phyloP scores from a whole-genome alignment of 2,797 vertebrate genomes.

The Melanotaenia nigrans region DNA sequence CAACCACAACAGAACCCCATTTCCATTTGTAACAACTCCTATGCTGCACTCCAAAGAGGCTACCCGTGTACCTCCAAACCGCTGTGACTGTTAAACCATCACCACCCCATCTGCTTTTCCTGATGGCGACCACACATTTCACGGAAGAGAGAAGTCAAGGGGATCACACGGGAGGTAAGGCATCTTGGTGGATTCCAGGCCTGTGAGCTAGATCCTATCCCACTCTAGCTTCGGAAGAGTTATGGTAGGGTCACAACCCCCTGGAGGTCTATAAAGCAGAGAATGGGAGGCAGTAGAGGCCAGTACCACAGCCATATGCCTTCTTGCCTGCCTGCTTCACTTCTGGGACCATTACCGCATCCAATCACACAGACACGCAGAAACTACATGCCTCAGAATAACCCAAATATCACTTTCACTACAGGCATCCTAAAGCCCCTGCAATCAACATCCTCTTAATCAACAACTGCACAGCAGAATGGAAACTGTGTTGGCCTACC shows the following conservation, averaged over 20 bases:
- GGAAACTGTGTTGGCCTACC: slow-evolving; percentile 58
- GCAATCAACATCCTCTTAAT: slow-evolving; percentile 80
- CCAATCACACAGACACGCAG: slow-evolving; percentile 54
- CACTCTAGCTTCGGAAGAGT: slow-evolving; percentile 66
- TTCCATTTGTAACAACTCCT: slow-evolving; percentile 37
- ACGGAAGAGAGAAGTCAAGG: slow-evolving; percentile 25
- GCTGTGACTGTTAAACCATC: slow-evolving; percentile 67
- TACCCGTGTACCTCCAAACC: slow-evolving; percentile 55
- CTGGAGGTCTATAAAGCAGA: slow-evolving; percentile 77
- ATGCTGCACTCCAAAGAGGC: slow-evolving; percentile 60
- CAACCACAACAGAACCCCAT: slow-evolving; percentile 23
- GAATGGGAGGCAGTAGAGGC: slow-evolving; percentile 61
- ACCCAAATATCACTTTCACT: slow-evolving; percentile 80
- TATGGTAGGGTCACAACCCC: slow-evolving; percentile 73
- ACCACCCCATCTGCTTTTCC: slow-evolving; percentile 39
- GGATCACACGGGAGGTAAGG: slow-evolving; percentile 50
- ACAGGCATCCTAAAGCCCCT: slow-evolving; percentile 70
- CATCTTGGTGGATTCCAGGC: slow-evolving; percentile 67
- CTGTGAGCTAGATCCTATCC: slow-evolving; percentile 67
- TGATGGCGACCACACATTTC: slow-evolving; percentile 65
- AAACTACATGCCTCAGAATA: slow-evolving; percentile 64
- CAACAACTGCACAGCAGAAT: slow-evolving; percentile 62
- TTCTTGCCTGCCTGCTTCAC: slow-evolving; percentile 53
- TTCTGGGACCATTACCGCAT: slow-evolving; percentile 72
- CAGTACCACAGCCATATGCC: slow-evolving; percentile 57